Evolutionary conservation across 2,797 vertebrate species (phyloP).

Genomic region (Rhabdomys pumilio): DNA sequence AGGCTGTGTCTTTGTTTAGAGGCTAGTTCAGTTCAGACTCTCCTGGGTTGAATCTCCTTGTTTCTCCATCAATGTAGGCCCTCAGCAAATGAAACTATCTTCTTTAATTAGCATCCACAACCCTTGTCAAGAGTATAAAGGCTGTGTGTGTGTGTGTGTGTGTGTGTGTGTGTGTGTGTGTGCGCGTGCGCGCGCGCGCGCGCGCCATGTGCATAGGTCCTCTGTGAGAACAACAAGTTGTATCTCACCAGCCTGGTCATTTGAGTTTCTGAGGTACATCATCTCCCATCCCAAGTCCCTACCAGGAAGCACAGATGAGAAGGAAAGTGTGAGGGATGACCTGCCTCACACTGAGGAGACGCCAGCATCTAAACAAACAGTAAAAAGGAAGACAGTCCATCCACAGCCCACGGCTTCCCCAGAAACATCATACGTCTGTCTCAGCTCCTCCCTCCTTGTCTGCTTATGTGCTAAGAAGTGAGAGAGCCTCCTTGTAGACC

Average conservation of each 20-base stretch:
- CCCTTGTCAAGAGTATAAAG: not conserved
- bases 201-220: not conserved
- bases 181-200: too few species aligned
- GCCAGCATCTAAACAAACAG: not conserved
- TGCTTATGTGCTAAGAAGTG: not conserved
- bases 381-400: not conserved
- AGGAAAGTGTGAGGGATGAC: not conserved
- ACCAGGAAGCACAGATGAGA: not conserved
- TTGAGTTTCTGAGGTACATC: not conserved
- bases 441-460: too few species aligned
- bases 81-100: not conserved
- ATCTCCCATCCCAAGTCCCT: not conserved
- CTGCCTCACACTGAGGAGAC: not conserved
- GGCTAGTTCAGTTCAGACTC: not conserved
- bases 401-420: not conserved
- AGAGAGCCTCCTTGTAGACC: not conserved
- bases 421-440: rapidly evolving
- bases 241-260: not conserved
- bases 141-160: rapidly evolving
- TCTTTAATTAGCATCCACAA: too few species aligned
- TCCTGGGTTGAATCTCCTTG: not conserved
- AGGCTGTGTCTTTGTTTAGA: not conserved
- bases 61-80: not conserved
- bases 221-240: not conserved
- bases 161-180: not conserved